Evolutionary conservation across 2,113 vertebrate species (phyloP).

Genomic region (Philantomba maxwellii): DNA sequence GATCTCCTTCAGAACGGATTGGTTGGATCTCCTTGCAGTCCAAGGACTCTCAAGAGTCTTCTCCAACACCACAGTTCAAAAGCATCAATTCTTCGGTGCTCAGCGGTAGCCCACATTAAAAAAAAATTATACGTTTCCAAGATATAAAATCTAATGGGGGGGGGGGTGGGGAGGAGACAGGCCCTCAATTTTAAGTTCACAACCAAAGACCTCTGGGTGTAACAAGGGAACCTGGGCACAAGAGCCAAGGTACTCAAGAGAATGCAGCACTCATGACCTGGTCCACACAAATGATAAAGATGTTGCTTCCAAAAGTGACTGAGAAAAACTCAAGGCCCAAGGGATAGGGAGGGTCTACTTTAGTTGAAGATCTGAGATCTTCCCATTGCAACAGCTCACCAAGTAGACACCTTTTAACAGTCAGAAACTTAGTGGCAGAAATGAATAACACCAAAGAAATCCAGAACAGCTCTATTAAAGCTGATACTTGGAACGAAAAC

Average conservation of each 20-base stretch:
- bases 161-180: rapidly evolving
- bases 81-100: too few species aligned
- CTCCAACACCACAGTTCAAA: too few species aligned
- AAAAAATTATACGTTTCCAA: neutral
- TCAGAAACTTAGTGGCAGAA: neutral
- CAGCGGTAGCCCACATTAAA: neutral
- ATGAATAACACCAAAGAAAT: neutral
- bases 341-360: neutral
- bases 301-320: neutral
- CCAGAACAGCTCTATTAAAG: neutral
- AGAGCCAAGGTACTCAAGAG: neutral
- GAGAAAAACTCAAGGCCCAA: neutral
- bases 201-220: neutral
- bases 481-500: neutral
- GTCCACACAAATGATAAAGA: neutral
- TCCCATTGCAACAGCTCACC: neutral
- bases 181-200: neutral
- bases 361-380: neutral
- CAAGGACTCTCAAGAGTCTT: too few species aligned
- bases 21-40: too few species aligned
- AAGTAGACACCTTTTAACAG: neutral
- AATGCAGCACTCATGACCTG: neutral
- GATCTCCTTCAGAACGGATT: too few species aligned
- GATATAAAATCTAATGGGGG: neutral
- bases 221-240: neutral